phyloP scores from a whole-genome alignment of 2,797 vertebrate genomes.

The Pangasius sanitwongsei region DNA sequence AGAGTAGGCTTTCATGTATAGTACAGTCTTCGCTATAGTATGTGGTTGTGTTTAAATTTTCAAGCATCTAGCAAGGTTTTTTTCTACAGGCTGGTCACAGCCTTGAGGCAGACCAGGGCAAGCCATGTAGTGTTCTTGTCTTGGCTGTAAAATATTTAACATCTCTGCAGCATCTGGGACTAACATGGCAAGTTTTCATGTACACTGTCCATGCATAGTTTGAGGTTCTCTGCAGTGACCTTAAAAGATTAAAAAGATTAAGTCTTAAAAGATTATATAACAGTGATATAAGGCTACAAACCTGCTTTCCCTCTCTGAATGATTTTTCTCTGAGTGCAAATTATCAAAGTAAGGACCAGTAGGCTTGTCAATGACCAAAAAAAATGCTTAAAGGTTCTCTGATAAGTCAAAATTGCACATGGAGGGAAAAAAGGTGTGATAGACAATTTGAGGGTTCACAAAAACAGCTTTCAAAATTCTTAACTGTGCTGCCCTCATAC shows the following conservation, averaged over 20 bases:
- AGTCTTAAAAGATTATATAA: background rate
- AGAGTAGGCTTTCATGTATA: slow-evolving; percentile 1
- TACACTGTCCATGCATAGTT: slow-evolving; percentile 17
- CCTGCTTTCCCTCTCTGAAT: background rate
- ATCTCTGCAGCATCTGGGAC: slow-evolving; percentile 26
- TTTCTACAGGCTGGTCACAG: slow-evolving; percentile 2
- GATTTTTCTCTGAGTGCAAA: background rate
- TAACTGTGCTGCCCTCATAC: background rate
- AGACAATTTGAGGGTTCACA: background rate
- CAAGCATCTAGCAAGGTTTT: background rate
- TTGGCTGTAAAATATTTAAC: slow-evolving; percentile 35
- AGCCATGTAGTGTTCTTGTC: slow-evolving; percentile 8
- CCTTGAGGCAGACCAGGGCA: background rate
- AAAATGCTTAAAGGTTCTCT: background rate
- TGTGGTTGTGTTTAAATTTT: slow-evolving; percentile 23
- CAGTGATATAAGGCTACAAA: background rate
- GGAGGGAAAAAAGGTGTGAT: background rate
- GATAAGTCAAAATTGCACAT: background rate
- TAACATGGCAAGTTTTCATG: slow-evolving; percentile 14
- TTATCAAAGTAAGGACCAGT: background rate
- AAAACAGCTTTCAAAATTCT: background rate
- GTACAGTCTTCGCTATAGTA: background rate
- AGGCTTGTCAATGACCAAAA: background rate
- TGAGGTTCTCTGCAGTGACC: slow-evolving; percentile 14
- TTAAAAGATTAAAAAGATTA: slow-evolving; percentile 4